phyloP scores from a whole-genome alignment of 2,888 invertebrate species.

The Yponomeuta evonymella region DNA sequence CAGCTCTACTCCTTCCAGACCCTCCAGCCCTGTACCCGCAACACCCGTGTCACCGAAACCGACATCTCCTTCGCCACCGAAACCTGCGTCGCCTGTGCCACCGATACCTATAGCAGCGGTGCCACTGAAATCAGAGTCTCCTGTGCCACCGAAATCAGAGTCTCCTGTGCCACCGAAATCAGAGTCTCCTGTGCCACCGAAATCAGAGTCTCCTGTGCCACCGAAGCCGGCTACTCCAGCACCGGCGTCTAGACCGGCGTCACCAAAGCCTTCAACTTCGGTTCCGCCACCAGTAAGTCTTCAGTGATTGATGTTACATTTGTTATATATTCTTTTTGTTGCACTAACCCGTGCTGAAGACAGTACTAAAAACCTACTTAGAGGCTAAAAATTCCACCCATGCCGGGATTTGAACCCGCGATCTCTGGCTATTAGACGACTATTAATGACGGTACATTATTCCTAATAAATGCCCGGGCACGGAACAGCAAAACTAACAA shows the following conservation, averaged over 20 bases:
- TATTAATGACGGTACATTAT: too few species aligned
- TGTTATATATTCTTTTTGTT: too few species aligned
- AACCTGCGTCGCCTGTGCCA: constrained; percentile 12
- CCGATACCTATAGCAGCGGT: neutral
- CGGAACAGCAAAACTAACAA: too few species aligned
- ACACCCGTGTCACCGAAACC: constrained; percentile 7
- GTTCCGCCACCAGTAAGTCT: neutral
- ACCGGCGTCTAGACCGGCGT: neutral
- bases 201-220: constrained; percentile 1
- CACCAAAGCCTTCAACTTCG: constrained; percentile 8
- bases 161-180: constrained; percentile 16
- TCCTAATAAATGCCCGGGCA: too few species aligned
- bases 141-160: constrained; percentile 10
- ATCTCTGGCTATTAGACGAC: too few species aligned
- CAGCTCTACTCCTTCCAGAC: constrained; percentile 10
- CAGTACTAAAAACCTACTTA: too few species aligned
- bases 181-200: constrained; percentile 3
- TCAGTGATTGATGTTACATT: too few species aligned
- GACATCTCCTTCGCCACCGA: neutral
- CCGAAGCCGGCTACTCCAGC: constrained; percentile 18
- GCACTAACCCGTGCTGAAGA: too few species aligned
- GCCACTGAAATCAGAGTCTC: constrained; percentile 13
- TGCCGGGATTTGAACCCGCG: too few species aligned
- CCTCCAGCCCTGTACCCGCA: constrained; percentile 23
- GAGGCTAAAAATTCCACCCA: too few species aligned